Conservation (phyloP, 2,888 invertebrate species). For the Pseudococcus viburni region DNA sequence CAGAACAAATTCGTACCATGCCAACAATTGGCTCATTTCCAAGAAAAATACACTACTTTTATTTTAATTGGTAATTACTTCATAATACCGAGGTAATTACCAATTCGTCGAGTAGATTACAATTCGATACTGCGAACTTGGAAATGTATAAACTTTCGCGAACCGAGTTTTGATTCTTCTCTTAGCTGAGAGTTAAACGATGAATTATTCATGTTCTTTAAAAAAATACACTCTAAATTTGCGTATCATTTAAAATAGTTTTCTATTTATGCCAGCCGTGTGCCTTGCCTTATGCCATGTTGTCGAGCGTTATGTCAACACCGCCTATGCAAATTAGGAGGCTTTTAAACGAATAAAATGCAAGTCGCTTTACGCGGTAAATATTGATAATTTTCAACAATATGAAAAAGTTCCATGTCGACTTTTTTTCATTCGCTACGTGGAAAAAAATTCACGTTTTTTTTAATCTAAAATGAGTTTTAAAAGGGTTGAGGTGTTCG, state of each 20-base stretch:
- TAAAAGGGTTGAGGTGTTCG: constrained; percentile 19
- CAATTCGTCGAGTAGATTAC: background rate
- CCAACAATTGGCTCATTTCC: background rate
- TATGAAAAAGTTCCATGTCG: background rate
- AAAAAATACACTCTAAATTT: background rate
- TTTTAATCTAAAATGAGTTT: background rate
- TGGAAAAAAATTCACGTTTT: background rate
- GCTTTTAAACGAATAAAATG: constrained; percentile 34
- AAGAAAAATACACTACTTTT: background rate
- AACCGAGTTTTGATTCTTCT: background rate
- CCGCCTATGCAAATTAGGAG: constrained; percentile 3
- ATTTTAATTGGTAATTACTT: constrained; percentile 53
- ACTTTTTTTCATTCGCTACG: background rate
- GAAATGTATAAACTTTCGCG: constrained; percentile 3
- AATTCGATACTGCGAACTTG: background rate
- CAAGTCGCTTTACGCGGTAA: background rate
- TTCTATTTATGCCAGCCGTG: background rate
- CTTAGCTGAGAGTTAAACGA: background rate
- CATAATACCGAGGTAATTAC: constrained; percentile 14
- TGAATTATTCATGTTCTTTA: constrained; percentile 26
- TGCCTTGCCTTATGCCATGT: background rate
- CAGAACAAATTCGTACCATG: background rate
- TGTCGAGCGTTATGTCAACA: constrained; percentile 13
- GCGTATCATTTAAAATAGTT: constrained; percentile 22
- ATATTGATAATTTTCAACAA: constrained; percentile 43